Percentiles rank a stretch among this genome's conserved stretches.
Evolutionary conservation across 2,888 invertebrate genomes (phyloP).

Genomic region (Perithous albicinctus): DNA sequence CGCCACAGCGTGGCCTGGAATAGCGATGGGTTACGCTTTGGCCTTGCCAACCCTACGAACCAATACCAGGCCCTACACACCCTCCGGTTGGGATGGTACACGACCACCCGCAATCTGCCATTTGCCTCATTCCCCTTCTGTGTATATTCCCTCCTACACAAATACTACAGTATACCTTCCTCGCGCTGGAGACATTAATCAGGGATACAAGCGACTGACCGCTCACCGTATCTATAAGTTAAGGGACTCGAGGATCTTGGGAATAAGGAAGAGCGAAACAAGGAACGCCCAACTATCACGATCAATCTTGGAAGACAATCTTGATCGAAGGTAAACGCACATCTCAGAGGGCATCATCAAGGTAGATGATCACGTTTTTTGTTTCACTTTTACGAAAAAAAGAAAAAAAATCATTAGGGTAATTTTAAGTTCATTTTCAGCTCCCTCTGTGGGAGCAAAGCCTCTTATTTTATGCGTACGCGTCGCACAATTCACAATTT

Average conservation of each 20-base stretch:
- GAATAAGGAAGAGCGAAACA: background rate
- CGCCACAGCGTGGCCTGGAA: slow-evolving; percentile 18
- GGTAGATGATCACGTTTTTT: too few species aligned
- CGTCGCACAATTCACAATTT: too few species aligned
- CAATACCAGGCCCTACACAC: slow-evolving; percentile 8
- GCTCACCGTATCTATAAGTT: slow-evolving; percentile 36
- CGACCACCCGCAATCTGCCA: slow-evolving; percentile 46
- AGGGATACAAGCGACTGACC: slow-evolving; percentile 1
- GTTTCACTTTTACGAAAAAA: slow-evolving; percentile 27
- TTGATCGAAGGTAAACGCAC: slow-evolving; percentile 9
- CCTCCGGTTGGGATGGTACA: slow-evolving; percentile 18
- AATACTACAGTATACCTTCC: slow-evolving; percentile 42
- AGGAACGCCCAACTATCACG: background rate
- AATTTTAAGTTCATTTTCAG: slow-evolving; percentile 5
- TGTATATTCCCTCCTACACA: slow-evolving; percentile 11
- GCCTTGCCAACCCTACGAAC: background rate
- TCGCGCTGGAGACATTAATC: slow-evolving; percentile 58
- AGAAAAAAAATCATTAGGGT: too few species aligned
- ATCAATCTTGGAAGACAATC: slow-evolving; percentile 27
- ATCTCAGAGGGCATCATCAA: too few species aligned
- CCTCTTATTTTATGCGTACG: too few species aligned
- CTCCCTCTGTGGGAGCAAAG: background rate
- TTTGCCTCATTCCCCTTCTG: background rate
- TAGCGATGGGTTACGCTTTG: slow-evolving; percentile 7
- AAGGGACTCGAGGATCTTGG: slow-evolving; percentile 42